Base-by-base conservation (phyloP, 2,113 vertebrate genomes). In the Leiothrix lutea region DNA sequence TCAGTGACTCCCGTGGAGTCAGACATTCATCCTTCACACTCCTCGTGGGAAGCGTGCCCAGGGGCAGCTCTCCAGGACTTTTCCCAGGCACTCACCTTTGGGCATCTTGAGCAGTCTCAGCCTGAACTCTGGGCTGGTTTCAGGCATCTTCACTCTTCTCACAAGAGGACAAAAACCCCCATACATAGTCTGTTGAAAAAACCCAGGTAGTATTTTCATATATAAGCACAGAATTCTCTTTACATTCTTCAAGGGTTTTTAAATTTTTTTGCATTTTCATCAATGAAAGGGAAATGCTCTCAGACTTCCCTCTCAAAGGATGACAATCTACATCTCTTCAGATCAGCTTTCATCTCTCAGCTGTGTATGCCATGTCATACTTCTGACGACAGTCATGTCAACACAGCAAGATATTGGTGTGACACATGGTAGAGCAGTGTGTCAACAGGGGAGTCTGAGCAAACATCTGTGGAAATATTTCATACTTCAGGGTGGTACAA, bases 321-420 rank as follows among this genome's bases (percentile, higher is more conserved):
- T 60, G 47, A 12, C 74, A 73, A 88, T 78, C 45, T 61, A 47
- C 42, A 66, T n/a, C 26, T 88, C 72, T 78, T 88, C 71, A 56
- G 48, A 85, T 85, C 66, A 80, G 2, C 44, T 86, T 58, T 80
- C 0, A 0, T 64, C 44, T 90, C 69, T 81, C 90, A 86, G 67
- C 75, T 78, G 20, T 86, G 18, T 81, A 17, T 84, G 64, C 53
- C 48, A 18, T 86, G 77, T 86, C 47, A 67, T 42, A 9, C 72
- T 92, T 77, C 64, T 96, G 88, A 93, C 79, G 83, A 69, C 54
- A 96, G 58, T 45, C 38, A n/a, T 26, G 57, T 71, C 89, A 91
- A 82, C 73, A 69, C 9, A 33, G 66, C 33, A 54, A 60, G 81
- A 47, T 80, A 88, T 26, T 83, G 79, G 33, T 72, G 81, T 95